Evolutionary conservation across 1,140 invertebrate genomes (phyloP).

Genomic region (Pseudachorutes palmiensis): DNA sequence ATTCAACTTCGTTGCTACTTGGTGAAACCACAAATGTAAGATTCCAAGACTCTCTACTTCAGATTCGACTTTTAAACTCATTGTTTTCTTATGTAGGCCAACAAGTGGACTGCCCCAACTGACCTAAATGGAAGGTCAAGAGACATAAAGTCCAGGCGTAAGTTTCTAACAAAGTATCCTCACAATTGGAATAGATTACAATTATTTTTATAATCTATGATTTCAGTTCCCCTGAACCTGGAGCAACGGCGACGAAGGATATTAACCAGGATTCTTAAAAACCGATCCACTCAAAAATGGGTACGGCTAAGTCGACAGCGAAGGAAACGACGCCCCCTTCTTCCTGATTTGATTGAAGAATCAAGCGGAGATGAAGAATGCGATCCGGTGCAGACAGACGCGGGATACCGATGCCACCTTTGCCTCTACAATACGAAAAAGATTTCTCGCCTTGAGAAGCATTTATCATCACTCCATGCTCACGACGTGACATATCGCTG

Average conservation of each 20-base stretch:
- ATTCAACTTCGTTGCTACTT: conserved; percentile 30
- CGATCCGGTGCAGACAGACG: conserved; percentile 33
- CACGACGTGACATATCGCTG: conserved; percentile 56
- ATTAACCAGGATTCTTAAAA: conserved; percentile 25
- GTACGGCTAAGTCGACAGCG: conserved; percentile 31
- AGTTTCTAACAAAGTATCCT: conserved; percentile 7
- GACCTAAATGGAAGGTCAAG: conserved; percentile 13
- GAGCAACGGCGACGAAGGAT: conserved; percentile 29
- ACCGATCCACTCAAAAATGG: conserved; percentile 29
- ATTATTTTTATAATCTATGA: conserved; percentile 10
- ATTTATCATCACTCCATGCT: conserved; percentile 48
- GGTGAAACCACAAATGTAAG: conserved; percentile 25
- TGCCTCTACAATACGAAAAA: conserved; percentile 48
- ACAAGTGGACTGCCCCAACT: conserved; percentile 30
- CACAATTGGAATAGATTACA: not conserved
- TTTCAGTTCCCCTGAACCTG: conserved; percentile 16
- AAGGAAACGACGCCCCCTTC: conserved; percentile 15
- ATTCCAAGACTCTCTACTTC: not conserved
- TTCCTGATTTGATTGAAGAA: conserved; percentile 31
- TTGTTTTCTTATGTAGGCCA: conserved; percentile 15
- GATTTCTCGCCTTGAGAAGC: conserved; percentile 46
- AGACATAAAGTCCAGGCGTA: conserved; percentile 18
- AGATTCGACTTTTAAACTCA: not conserved
- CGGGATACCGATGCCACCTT: conserved; percentile 45
- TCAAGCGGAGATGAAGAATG: conserved; percentile 37